Percentiles rank a stretch among this genome's conserved stretches.
phyloP scores from a whole-genome alignment of 2,888 invertebrate species.

The Orgyia antiqua region DNA sequence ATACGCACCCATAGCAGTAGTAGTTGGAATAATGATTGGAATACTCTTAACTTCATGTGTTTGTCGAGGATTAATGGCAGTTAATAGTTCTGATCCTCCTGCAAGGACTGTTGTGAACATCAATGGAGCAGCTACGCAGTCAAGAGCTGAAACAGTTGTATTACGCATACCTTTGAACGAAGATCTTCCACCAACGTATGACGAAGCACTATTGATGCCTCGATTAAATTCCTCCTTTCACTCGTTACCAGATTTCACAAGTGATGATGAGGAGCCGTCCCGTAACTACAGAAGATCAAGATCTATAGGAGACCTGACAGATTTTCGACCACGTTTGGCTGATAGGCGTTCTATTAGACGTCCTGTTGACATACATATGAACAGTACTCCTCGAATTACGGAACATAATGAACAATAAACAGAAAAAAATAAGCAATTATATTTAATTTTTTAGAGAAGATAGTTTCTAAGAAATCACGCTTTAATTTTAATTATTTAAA shows the following conservation, averaged over 20 bases:
- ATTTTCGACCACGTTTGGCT: constrained; percentile 44
- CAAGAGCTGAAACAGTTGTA: constrained; percentile 48
- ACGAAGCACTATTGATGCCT: constrained; percentile 86
- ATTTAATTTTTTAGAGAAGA: too few species aligned
- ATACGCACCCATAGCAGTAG: constrained; percentile 76
- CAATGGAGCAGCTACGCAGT: constrained; percentile 37
- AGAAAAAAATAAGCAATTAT: too few species aligned
- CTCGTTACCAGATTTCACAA: constrained; percentile 71
- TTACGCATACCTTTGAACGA: constrained; percentile 54
- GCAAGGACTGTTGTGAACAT: constrained; percentile 48
- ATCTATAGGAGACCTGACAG: constrained; percentile 67
- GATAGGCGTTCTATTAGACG: constrained; percentile 64
- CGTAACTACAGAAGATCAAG: constrained; percentile 56
- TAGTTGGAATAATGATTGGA: constrained; percentile 73
- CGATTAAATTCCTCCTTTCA: constrained; percentile 80
- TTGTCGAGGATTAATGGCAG: constrained; percentile 68
- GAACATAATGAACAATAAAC: constrained; percentile 5
- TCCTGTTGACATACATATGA: constrained; percentile 50
- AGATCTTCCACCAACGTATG: constrained; percentile 83
- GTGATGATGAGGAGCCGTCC: constrained; percentile 45
- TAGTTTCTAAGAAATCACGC: too few species aligned
- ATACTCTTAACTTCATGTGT: constrained; percentile 76
- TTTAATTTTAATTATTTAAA: too few species aligned
- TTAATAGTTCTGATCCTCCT: constrained; percentile 51
- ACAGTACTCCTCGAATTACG: constrained; percentile 14